Evolutionary conservation across 2,113 vertebrate species (phyloP).

Genomic region (Gobius niger): DNA sequence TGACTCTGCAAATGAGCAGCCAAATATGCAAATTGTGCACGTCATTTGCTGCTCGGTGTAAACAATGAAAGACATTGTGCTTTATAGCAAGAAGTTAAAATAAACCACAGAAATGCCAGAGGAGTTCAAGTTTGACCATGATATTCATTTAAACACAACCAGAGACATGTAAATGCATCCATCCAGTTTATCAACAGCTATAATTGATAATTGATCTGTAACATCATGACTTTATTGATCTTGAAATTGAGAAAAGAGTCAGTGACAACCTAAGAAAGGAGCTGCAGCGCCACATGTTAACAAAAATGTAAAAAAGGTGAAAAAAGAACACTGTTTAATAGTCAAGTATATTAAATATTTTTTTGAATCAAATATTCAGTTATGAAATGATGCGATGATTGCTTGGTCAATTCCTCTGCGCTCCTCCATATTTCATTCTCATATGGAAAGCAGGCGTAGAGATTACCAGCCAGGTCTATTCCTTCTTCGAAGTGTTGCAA

Average conservation of each 20-base stretch:
- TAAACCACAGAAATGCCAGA: background rate
- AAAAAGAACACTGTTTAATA: background rate
- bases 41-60: background rate
- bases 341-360: background rate
- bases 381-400: slow-evolving; percentile 36
- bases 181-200: no score
- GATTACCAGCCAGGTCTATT: slow-evolving; percentile 26
- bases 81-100: background rate
- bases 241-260: no score
- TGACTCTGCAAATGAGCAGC: slow-evolving; percentile 32
- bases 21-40: slow-evolving; percentile 30
- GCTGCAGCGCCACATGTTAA: no score
- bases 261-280: no score
- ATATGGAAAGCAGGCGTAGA: background rate
- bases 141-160: no score
- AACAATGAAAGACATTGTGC: background rate
- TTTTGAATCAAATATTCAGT: background rate
- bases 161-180: no score
- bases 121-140: no score
- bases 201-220: no score
- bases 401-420: slow-evolving; percentile 22
- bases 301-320: no score
- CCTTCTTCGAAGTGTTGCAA: slow-evolving; percentile 21
- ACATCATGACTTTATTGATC: no score
- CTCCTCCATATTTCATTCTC: slow-evolving; percentile 21